Conservation (phyloP, 1,140 invertebrate genomes). For the Bombus breviceps region DNA sequence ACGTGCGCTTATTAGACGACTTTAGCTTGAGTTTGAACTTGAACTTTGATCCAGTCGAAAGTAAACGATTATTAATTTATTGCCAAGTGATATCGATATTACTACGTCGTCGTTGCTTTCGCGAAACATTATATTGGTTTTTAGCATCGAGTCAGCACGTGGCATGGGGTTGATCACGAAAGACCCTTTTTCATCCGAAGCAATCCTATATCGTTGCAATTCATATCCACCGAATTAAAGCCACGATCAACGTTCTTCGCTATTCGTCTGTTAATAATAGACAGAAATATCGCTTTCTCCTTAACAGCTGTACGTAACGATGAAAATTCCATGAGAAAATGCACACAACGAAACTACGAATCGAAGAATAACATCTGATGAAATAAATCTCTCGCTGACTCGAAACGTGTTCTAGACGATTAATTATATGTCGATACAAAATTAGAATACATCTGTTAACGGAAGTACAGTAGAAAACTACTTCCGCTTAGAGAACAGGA, state of each 20-base stretch:
- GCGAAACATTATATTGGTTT: constrained; percentile 78
- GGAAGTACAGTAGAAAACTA: fast-evolving
- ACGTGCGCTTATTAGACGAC: too few species aligned
- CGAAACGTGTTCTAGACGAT: too few species aligned
- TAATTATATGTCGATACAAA: too few species aligned
- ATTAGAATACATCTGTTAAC: too few species aligned
- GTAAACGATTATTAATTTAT: constrained; percentile 68
- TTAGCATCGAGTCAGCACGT: constrained; percentile 77
- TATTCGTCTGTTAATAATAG: not conserved
- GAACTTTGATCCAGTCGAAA: not conserved
- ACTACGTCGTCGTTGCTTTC: constrained; percentile 71
- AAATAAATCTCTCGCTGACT: too few species aligned
- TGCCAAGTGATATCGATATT: constrained; percentile 78
- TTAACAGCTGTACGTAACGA: not conserved
- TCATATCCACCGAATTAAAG: constrained; percentile 5
- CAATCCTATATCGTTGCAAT: constrained; percentile 35
- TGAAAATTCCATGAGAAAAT: not conserved
- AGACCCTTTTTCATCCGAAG: constrained; percentile 42
- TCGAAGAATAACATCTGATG: too few species aligned
- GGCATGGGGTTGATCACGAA: constrained; percentile 58
- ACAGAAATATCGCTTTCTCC: not conserved
- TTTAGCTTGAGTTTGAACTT: too few species aligned
- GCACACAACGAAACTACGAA: too few species aligned
- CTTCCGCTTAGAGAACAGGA: too few species aligned
- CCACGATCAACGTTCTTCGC: too few species aligned